Evolutionary conservation across 64 coral and sea anemone genomes (phyloP), one percentile per base, ranked within the genome.

Genomic region (Montipora capricornis): DNA sequence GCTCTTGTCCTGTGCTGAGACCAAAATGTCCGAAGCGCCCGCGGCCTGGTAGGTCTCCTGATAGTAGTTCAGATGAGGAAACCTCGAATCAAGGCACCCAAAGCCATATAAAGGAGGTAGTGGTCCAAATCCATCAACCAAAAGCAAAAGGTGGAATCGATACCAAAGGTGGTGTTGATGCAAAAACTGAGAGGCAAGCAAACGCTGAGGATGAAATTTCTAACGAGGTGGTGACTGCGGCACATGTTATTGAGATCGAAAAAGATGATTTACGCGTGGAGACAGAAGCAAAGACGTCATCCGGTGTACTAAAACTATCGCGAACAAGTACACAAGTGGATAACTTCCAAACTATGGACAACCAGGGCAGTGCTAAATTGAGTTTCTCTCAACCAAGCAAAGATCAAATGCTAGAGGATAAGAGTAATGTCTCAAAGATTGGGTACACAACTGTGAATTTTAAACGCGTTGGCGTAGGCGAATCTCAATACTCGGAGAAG

Each of bases 51-150:
- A 20, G 17, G 48, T 13, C 0, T 13, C 2, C 14, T 68, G 80
- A 90, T 14, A 90, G 59, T 8, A 90, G 80, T 71, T 71, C 93
- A 71, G 93, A 79, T 47, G 93, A 90, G 46, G 80, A 90, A 15
- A 76, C 75, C n/a, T 3, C 71, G 4, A 52, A 29, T 3, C 7
- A 4, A 44, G 9, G 11, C 16, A 4, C 2, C n/a, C 22, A 3
- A 82, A 44, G 24, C 4, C 24, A 15, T 44, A 10, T 47, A 68
- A 2, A 19, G 24, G 10, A 60, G 15, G 64, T 86, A 24, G 45
- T 22, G 49, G 82, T 66, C 44, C 82, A 86, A 24, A 50, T 86
- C 3, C 62, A 86, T 22, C 2, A 50, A 3, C 19, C 82, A 1
- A 49, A 19, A 22, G 6, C 17, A 46, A 49, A 24, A 5, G 22